Base-by-base conservation (phyloP, 2,888 invertebrate species). In the Thelaira solivaga region DNA sequence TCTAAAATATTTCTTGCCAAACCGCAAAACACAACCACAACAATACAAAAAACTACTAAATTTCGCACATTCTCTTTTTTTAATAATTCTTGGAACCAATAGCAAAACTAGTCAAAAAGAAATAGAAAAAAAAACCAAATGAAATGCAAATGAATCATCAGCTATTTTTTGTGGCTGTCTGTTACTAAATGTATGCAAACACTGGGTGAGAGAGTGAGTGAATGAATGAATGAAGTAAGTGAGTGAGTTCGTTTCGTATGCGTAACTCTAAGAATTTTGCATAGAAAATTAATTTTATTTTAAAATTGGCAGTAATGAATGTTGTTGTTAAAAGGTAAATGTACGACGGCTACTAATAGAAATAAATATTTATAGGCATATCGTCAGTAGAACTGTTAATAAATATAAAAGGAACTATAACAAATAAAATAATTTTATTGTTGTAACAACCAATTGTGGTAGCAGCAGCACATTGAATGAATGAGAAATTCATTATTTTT, bases 321-420 rank as follows among this genome's bases (percentile, higher is more conserved):
- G 16, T 65, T 51, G 20, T 18, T 51, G n/a, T n/a, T n/a, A n/a
- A 51, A 57, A 59, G 68, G 68, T 69, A 69, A 69, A 69, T 69
- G 68, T 47, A 69, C 68, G 49, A 29, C n/a, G 7, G 13, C 43
- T 18, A 24, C 6, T 47, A 34, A 31, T 31, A n/a, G n/a, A n/a
- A n/a, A n/a, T n/a, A n/a, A n/a, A n/a, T n/a, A n/a, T n/a, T n/a
- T n/a, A n/a, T n/a, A n/a, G n/a, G n/a, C n/a, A n/a, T n/a, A n/a
- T n/a, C n/a, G n/a, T n/a, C n/a, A n/a, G n/a, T n/a, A n/a, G n/a
- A n/a, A n/a, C n/a, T n/a, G n/a, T n/a, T n/a, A n/a, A n/a, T n/a
- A n/a, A n/a, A n/a, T n/a, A n/a, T n/a, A n/a, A n/a, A n/a, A n/a
- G n/a, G n/a, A n/a, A n/a, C n/a, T n/a, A n/a, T n/a, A n/a, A n/a